These are phyloP conservation scores for Haliclona indistincta DNA, from an alignment of 37 sponge, comb jelly and placozoan genomes.

Conservation along the genomic window DNA sequence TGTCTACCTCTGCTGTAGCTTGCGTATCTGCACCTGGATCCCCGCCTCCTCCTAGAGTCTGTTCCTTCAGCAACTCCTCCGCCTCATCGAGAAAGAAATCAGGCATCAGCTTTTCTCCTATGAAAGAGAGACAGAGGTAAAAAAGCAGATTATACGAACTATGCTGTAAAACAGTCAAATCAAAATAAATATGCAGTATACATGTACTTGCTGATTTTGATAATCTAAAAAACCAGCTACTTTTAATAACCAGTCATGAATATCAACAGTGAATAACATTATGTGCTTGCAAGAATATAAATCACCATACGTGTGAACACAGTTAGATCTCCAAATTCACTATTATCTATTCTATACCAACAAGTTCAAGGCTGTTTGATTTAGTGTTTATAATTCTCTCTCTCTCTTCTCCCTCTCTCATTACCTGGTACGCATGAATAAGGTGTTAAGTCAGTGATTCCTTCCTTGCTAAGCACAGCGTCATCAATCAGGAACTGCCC, in stretches of 20 bases:
- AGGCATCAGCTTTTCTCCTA: constrained; percentile 75
- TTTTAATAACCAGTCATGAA: no score
- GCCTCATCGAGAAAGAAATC: constrained; percentile 90
- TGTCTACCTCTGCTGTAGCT: not conserved
- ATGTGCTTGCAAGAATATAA: no score
- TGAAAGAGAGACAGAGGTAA: not conserved
- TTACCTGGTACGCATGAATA: constrained; percentile 89
- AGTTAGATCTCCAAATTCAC: not conserved
- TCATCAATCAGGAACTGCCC: constrained; percentile 98
- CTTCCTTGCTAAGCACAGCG: constrained; percentile 74
- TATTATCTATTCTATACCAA: not conserved
- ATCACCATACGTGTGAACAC: not conserved
- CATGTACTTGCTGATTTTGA: no score
- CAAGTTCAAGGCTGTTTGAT: not conserved
- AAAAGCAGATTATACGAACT: not conserved
- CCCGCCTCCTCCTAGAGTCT: no score
- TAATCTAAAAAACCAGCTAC: no score
- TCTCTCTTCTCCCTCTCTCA: not conserved
- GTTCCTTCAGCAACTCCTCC: constrained; percentile 8
- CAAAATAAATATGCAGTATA: no score
- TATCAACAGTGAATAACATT: no score
- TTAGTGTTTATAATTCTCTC: not conserved
- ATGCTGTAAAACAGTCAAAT: not conserved
- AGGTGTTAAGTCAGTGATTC: constrained; percentile 86
- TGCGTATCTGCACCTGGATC: not conserved